Base-by-base conservation (phyloP, 2,113 vertebrate genomes). In the Phycodurus eques region DNA sequence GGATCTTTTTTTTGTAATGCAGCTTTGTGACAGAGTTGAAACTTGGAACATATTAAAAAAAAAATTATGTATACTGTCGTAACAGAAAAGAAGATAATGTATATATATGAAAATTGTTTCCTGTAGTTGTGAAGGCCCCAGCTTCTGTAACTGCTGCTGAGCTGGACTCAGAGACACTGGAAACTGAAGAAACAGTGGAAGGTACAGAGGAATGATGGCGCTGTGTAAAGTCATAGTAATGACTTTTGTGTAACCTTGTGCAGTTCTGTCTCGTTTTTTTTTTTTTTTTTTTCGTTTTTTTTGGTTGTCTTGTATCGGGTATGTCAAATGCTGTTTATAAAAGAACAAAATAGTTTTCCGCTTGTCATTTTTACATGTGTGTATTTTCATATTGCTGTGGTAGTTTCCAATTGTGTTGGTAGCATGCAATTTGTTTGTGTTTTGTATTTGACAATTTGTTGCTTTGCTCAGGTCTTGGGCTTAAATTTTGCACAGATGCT, bases 171-270 rank as follows among this genome's bases (percentile, higher is more conserved):
- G 2, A 39, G 35, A 39, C 35, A 54, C 20, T 54, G 8, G 20
- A 54, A 54, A 20, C 53, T 8, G n/a, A 54, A n/a, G 51, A 53
- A 53, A 53, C 51, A 53, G n/a, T 19, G 53, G n/a, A n/a, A 20
- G 53, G 3, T 8, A 39, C 35, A 6, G 6, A 39, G 6, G 35
- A 0, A 39, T 39, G 35, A 39, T 39, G 35, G 35, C 35, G 35
- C 35, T 39, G 35, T 39, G 35, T 39, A 1, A 3, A 39, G 35
- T 66, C 33, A 68, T 61, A 10, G 8, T 68, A 57, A 73, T 71
- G 47, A 39, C 7, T 31, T 75, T 71, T 73, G 47, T 6, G 6
- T 39, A 39, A 39, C 73, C 27, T 64, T 77, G 22, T 1, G 4
- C 12, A 33, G 11, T 33, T 60, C 2, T 60, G 10, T 13, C 27